Percentiles rank a stretch among this genome's conserved stretches.
phyloP scores from a whole-genome alignment of 37 sponge, comb jelly and placozoan species.

The Amphimedon queenslandica region DNA sequence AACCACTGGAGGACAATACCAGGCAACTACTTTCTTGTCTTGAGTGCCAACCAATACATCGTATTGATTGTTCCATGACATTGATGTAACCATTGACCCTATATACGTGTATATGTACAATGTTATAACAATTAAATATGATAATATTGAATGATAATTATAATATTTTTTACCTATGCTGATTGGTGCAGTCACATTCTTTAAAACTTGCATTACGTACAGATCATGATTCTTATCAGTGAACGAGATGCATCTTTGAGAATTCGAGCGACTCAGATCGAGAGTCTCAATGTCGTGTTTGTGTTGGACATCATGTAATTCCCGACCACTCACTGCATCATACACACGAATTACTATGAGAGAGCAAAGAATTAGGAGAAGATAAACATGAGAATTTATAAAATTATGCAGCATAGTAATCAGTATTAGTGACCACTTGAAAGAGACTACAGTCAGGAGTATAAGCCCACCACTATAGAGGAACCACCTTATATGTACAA shows the following conservation, averaged over 20 bases:
- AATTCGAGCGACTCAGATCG: constrained; percentile 52
- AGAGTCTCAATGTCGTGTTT: constrained; percentile 51
- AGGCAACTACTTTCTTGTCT: constrained; percentile 76
- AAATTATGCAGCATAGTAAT: no score
- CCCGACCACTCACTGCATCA: constrained; percentile 74
- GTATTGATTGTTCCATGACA: constrained; percentile 76
- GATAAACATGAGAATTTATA: no score
- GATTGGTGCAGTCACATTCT: no score
- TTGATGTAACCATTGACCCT: constrained; percentile 89
- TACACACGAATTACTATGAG: constrained; percentile 77
- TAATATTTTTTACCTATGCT: not conserved
- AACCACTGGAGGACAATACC: constrained; percentile 89
- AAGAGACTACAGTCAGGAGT: no score
- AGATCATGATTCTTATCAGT: constrained; percentile 92
- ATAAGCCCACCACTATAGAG: no score
- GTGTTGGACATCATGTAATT: constrained; percentile 54
- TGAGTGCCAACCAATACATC: constrained; percentile 90
- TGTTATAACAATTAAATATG: not conserved
- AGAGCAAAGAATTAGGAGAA: no score
- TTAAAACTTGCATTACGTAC: constrained; percentile 58
- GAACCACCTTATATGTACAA: no score
- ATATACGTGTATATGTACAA: not conserved
- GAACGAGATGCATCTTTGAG: constrained; percentile 67
- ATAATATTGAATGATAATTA: not conserved
- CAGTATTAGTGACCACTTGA: no score